Evolutionary conservation across 2,797 vertebrate species (phyloP).

Genomic region (Poecilia velifera): DNA sequence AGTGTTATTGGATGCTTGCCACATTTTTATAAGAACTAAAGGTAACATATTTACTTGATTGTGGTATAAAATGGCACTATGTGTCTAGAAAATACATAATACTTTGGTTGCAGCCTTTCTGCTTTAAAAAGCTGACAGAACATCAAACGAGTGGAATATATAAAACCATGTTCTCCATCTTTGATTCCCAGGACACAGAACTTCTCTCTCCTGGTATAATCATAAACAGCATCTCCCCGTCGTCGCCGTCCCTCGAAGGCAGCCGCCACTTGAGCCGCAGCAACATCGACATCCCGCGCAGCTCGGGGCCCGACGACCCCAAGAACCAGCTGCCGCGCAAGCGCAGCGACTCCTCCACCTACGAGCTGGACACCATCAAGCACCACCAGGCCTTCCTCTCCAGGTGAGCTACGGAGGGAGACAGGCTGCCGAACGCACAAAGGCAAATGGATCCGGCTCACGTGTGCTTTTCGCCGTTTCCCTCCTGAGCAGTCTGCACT

Average conservation of each 20-base stretch:
- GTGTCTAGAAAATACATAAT: no score
- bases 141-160: background rate
- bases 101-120: background rate
- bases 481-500: conserved; percentile 85
- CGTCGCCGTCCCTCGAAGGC: conserved; percentile 83
- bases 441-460: background rate
- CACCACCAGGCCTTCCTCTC: conserved; percentile 98
- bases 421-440: background rate
- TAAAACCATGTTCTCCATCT: background rate
- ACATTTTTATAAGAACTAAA: no score
- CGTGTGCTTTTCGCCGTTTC: background rate
- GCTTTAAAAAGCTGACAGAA: background rate
- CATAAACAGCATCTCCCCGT: conserved; percentile 83
- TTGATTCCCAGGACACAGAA: conserved; percentile 86
- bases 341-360: conserved; percentile 96
- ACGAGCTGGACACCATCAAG: conserved; percentile 95
- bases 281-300: conserved; percentile 94
- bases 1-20: no score
- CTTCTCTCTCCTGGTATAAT: conserved; percentile 91
- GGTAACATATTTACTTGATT: no score
- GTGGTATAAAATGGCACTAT: no score
- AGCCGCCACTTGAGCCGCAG: conserved; percentile 96
- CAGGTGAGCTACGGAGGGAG: conserved; percentile 78
- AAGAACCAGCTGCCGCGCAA: conserved; percentile 91
- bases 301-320: conserved; percentile 84